Percentiles rank a stretch among this genome's conserved stretches.
phyloP scores from a whole-genome alignment of 2,113 vertebrate genomes.

The Burhinus bistriatus region DNA sequence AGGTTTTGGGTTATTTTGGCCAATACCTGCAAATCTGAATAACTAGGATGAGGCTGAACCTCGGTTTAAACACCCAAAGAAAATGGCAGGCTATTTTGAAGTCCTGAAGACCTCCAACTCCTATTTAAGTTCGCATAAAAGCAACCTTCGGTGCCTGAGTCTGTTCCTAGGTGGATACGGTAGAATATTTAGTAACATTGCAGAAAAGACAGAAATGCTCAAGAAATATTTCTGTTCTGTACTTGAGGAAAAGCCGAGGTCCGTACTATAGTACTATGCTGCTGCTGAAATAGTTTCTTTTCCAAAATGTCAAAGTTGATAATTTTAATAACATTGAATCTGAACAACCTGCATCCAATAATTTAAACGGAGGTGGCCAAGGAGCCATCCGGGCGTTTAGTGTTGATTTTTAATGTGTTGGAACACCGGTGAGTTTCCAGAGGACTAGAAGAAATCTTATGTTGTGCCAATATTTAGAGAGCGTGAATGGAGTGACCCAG shows the following conservation, averaged over 20 bases:
- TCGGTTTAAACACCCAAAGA: not conserved
- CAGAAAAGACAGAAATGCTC: not conserved
- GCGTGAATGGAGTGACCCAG: not conserved
- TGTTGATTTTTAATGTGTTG: not conserved
- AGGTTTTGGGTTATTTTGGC: not conserved
- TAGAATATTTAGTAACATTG: not conserved
- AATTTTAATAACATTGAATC: not conserved
- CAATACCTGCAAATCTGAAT: not conserved
- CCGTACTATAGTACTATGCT: not conserved
- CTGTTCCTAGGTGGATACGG: not conserved
- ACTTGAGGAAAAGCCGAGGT: not conserved
- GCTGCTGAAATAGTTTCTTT: not conserved
- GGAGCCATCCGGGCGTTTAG: not conserved
- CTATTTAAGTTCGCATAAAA: not conserved
- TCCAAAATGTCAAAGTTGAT: not conserved
- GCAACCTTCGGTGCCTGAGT: not conserved
- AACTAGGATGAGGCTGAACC: not conserved
- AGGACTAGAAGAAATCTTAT: not conserved
- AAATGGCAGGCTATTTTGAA: not conserved
- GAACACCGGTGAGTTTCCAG: not conserved
- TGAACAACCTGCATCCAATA: not conserved
- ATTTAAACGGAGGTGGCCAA: constrained; percentile 5
- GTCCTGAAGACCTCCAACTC: not conserved
- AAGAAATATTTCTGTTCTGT: not conserved
- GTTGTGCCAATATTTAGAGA: not conserved